Base-by-base conservation (phyloP, 2,888 invertebrate genomes). In the Cataglyphis livida region DNA sequence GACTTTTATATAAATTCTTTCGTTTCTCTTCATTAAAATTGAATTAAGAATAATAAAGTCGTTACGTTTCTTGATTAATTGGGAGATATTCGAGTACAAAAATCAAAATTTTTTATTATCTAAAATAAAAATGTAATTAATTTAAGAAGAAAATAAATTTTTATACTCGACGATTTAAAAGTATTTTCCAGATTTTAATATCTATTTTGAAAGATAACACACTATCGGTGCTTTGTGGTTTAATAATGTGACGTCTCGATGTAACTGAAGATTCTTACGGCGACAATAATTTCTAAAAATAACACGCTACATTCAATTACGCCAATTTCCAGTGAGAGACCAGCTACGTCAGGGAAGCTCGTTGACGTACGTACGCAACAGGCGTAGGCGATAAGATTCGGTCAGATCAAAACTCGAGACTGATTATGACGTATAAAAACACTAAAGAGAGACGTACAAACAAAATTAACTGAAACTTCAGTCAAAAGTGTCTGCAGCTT, bases 221-320 rank as follows among this genome's bases (percentile, higher is more conserved):
- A 3, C 3, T 10, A 44, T 5, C 32, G 68, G n/a, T n/a, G 9
- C 32, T 44, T 70, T 48, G 32, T 4, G n/a, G 10, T 32, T 68
- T 68, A 18, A 51, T 2, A 9, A 71, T 7, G n/a, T 21, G 25
- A 35, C 73, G 38, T n/a, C 44, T 44, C 44, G 10, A n/a, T 41
- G 21, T 6, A 4, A 12, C 3, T 5, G 12, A 25, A 7, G 12
- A n/a, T 12, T n/a, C 59, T 73, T 7, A 15, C 21, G 32, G 18
- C 48, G 41, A 64, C 21, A 64, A 74, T 62, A 48, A 59, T 68
- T 76, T 68, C 76, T 76, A 76, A 76, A 76, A 76, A 76, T 76
- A 79, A 79, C 78, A 21, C 54, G 68, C 41, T 57, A 57, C 18
- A 44, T 70, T 71, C 71, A 79, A 79, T 79, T 79, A 35, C 78